These are phyloP conservation scores for Clarias fuscus DNA, from an alignment of 2,797 vertebrate genomes.

Conservation along the genomic window DNA sequence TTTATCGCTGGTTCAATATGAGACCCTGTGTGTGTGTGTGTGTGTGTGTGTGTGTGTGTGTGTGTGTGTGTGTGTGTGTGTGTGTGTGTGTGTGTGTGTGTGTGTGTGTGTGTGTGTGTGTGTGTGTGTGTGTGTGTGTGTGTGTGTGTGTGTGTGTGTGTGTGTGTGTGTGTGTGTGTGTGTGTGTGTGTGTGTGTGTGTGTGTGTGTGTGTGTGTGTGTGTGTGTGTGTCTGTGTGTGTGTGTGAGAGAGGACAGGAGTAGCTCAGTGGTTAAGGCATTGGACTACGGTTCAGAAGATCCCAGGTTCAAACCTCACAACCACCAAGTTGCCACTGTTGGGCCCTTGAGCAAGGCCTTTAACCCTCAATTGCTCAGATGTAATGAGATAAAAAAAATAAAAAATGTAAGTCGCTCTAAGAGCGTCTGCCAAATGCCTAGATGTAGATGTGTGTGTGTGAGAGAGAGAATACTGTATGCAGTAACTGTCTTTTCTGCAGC, in stretches of 20 bases:
- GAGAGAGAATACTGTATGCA: not conserved
- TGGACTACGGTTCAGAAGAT: too few species aligned
- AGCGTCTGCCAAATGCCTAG: too few species aligned
- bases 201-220: not conserved
- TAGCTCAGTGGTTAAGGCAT: too few species aligned
- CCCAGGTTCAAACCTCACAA: too few species aligned
- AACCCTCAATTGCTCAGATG: too few species aligned
- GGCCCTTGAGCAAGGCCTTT: too few species aligned
- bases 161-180: not conserved
- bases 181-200: not conserved
- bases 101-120: not conserved
- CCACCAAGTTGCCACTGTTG: too few species aligned
- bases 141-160: not conserved
- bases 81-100: not conserved
- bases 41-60: not conserved
- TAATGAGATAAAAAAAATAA: too few species aligned
- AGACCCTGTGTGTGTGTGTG: not conserved
- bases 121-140: not conserved
- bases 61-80: not conserved
- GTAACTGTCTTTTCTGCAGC: constrained; percentile 22
- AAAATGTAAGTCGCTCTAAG: too few species aligned
- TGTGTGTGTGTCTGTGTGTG: not conserved
- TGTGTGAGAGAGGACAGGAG: not conserved
- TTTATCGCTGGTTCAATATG: not conserved
- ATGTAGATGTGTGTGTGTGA: not conserved